These are phyloP conservation scores for Oreochromis mossambicus DNA, from an alignment of 2,797 vertebrate species.

Conservation along the genomic window DNA sequence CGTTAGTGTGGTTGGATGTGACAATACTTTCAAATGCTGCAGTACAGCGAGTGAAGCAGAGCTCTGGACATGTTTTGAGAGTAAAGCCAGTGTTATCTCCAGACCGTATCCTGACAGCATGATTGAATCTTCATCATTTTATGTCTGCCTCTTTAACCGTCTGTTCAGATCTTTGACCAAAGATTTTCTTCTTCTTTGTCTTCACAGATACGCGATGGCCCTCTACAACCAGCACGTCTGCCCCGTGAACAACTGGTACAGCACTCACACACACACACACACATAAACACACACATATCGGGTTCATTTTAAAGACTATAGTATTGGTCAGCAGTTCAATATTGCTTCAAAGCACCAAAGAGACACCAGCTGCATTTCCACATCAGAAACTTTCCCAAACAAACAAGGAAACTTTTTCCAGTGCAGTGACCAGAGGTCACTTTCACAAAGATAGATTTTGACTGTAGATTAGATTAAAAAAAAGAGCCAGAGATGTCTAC, in stretches of 20 bases:
- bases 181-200: background rate
- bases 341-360: background rate
- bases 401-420: background rate
- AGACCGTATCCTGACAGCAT: accelerated
- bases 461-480: background rate
- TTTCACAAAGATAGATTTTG: accelerated
- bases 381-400: background rate
- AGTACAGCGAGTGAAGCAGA: background rate
- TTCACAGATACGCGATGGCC: slow-evolving; percentile 78
- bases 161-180: background rate
- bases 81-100: background rate
- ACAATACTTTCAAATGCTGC: background rate
- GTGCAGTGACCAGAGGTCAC: background rate
- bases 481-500: background rate
- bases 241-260: slow-evolving; percentile 80
- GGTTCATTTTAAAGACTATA: background rate
- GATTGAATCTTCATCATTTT: background rate
- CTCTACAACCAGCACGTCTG: slow-evolving; percentile 82
- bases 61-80: background rate
- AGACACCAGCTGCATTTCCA: accelerated
- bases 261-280: background rate
- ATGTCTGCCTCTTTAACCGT: background rate
- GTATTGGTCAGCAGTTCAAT: background rate
- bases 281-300: background rate
- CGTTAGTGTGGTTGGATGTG: background rate